Conservation (phyloP, 2,888 invertebrate species). For the Galerucella pusilla region DNA sequence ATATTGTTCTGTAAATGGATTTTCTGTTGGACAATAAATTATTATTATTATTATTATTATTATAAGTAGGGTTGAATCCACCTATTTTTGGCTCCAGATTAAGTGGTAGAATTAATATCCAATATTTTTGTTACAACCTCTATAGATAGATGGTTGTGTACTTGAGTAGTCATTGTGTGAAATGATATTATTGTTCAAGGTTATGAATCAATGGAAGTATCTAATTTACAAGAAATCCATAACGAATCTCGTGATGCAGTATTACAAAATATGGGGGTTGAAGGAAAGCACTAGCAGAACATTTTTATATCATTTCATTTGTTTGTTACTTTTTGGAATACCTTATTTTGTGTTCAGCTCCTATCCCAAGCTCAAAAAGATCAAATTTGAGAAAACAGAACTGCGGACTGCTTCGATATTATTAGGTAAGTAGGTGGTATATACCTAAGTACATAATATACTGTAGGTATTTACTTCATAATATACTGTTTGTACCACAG, state of each 20-base stretch:
- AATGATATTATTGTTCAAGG: slow-evolving; percentile 12
- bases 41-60: no score
- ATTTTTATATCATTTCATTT: slow-evolving; percentile 28
- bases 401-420: slow-evolving; percentile 29
- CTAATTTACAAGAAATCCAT: slow-evolving; percentile 25
- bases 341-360: slow-evolving; percentile 34
- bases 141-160: no score
- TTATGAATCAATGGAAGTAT: slow-evolving; percentile 23
- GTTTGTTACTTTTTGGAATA: slow-evolving; percentile 34
- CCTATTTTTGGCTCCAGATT: no score
- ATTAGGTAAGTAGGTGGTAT: slow-evolving; percentile 31
- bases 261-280: slow-evolving; percentile 21
- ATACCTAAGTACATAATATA: no score
- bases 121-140: no score
- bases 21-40: no score
- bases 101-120: no score
- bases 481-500: no score
- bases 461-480: no score
- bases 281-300: slow-evolving; percentile 5
- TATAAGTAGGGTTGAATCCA: no score
- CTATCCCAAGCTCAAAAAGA: slow-evolving; percentile 29
- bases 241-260: slow-evolving; percentile 23
- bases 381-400: slow-evolving; percentile 26
- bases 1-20: no score
- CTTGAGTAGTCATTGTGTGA: no score